phyloP scores from a whole-genome alignment of 1,140 invertebrate species.

The Melitaea cinxia region DNA sequence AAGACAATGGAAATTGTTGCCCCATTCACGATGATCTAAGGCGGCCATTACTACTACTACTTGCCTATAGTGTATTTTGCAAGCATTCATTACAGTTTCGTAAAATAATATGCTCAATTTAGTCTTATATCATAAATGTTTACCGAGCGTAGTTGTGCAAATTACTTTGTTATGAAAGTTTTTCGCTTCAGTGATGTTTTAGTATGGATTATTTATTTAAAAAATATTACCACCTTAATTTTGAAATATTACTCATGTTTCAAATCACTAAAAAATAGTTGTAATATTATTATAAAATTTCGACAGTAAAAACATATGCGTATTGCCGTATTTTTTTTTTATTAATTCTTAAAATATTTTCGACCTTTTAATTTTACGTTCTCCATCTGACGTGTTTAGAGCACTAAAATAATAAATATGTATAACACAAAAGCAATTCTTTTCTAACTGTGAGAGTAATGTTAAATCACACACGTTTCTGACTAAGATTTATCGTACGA shows the following conservation, averaged over 20 bases:
- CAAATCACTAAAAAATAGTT: too few relatives aligned
- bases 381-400: too few relatives aligned
- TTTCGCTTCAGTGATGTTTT: slow-evolving; percentile 25
- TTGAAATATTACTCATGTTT: background rate
- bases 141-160: slow-evolving; percentile 8
- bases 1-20: slow-evolving; percentile 53
- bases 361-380: too few relatives aligned
- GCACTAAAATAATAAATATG: too few relatives aligned
- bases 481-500: background rate
- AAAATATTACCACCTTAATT: background rate
- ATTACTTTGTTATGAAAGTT: slow-evolving; percentile 4
- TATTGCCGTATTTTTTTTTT: too few relatives aligned
- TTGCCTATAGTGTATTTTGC: slow-evolving; percentile 27
- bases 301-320: too few relatives aligned
- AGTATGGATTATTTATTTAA: slow-evolving; percentile 17
- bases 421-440: too few relatives aligned
- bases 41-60: slow-evolving; percentile 34
- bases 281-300: too few relatives aligned
- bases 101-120: slow-evolving; percentile 26
- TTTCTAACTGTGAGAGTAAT: background rate
- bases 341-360: too few relatives aligned
- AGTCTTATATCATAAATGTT: slow-evolving; percentile 23
- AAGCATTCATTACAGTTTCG: slow-evolving; percentile 24
- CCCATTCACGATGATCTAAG: slow-evolving; percentile 48
- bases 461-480: background rate